Conservation (phyloP, 2,797 vertebrate species). For the Champsocephalus gunnari region DNA sequence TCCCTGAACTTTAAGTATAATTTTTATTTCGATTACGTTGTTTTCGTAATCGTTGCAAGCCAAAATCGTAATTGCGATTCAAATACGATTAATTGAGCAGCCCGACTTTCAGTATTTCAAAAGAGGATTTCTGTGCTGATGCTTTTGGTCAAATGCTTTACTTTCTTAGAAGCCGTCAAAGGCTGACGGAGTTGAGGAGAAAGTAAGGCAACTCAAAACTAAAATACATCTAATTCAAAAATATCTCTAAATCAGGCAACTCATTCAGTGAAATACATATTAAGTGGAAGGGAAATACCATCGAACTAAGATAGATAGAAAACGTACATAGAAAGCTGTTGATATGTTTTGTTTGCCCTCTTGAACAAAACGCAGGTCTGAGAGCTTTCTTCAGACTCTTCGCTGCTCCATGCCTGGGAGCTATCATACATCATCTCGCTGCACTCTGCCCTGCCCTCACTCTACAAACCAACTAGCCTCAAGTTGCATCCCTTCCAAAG, state of each 20-base stretch:
- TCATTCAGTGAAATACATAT: slow-evolving; percentile 1
- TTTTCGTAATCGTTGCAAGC: too few species aligned
- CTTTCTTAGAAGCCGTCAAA: slow-evolving; percentile 33
- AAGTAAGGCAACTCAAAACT: slow-evolving; percentile 15
- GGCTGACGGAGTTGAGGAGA: slow-evolving; percentile 7
- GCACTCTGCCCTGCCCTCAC: slow-evolving; percentile 17
- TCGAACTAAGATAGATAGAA: background rate
- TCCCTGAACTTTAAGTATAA: too few species aligned
- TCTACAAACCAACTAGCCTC: slow-evolving; percentile 40
- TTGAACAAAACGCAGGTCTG: slow-evolving; percentile 28
- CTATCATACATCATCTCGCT: slow-evolving; percentile 23
- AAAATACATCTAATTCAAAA: background rate
- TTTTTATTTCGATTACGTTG: too few species aligned
- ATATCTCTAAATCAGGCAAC: too few species aligned
- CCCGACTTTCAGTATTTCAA: slow-evolving; percentile 6
- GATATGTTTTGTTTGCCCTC: background rate
- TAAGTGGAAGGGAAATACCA: background rate
- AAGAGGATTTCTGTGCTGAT: slow-evolving; percentile 19
- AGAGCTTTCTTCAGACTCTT: slow-evolving; percentile 19
- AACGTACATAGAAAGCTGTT: background rate
- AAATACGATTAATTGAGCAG: too few species aligned
- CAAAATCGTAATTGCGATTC: too few species aligned
- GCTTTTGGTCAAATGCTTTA: slow-evolving; percentile 34
- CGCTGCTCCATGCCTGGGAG: slow-evolving; percentile 22
- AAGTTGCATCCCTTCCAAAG: slow-evolving; percentile 47